Evolutionary conservation across 2,113 vertebrate genomes (phyloP).

Genomic region (Indri indri): DNA sequence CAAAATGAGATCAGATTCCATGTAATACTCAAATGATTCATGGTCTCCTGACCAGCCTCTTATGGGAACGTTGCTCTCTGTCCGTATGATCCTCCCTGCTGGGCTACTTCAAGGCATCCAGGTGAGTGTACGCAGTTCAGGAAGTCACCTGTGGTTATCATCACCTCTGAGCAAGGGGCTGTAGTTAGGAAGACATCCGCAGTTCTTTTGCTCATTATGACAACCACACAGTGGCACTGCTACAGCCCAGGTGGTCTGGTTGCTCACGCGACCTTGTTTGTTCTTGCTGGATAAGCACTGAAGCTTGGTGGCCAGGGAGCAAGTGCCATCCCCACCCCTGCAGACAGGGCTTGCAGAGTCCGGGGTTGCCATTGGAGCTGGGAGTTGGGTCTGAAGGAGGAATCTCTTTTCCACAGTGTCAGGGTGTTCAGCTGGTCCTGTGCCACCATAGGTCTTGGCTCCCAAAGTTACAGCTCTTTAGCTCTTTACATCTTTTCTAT

Average conservation of each 20-base stretch:
- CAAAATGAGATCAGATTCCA: neutral
- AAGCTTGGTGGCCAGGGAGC: fast-evolving
- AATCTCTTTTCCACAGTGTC: neutral
- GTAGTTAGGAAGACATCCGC: fast-evolving
- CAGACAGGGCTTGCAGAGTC: neutral
- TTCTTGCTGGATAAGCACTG: neutral
- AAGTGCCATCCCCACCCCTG: neutral
- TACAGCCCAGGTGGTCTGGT: neutral
- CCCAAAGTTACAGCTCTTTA: neutral
- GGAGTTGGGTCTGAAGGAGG: neutral
- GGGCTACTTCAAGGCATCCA: no score
- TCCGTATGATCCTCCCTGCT: neutral
- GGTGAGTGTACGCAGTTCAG: neutral
- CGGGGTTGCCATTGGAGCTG: neutral
- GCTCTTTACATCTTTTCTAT: neutral
- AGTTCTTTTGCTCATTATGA: neutral
- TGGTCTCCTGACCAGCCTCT: neutral
- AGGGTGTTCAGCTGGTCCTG: neutral
- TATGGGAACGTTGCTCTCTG: neutral
- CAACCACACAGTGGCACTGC: neutral
- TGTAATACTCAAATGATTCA: neutral
- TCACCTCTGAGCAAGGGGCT: neutral
- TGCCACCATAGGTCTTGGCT: neutral
- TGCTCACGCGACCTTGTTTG: neutral
- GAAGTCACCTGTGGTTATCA: neutral